These are phyloP conservation scores for Pseudopleuronectes americanus DNA, from an alignment of 2,797 vertebrate species.

Conservation along the genomic window DNA sequence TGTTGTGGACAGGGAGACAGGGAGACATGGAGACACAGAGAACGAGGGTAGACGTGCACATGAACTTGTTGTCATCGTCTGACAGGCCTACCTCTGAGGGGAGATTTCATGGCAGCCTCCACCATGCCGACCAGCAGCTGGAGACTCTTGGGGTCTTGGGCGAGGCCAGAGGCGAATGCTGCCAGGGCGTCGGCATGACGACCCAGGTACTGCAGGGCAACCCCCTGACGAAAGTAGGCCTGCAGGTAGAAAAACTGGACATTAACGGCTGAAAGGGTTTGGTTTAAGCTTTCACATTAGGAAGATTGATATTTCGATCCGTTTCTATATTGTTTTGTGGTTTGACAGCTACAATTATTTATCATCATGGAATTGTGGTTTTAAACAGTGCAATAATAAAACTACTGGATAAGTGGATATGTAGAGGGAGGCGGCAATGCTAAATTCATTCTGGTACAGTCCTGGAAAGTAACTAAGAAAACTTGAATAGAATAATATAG, in stretches of 20 bases:
- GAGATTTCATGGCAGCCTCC: slow-evolving; percentile 97
- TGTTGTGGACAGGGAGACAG: background rate
- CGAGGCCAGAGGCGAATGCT: slow-evolving; percentile 94
- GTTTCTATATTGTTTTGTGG: background rate
- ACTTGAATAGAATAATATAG: too few relatives aligned
- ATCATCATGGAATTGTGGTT: too few relatives aligned
- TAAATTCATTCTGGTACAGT: too few relatives aligned
- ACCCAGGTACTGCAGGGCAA: slow-evolving; percentile 97
- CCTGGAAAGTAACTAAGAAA: too few relatives aligned
- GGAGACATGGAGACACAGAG: background rate
- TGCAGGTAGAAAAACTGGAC: slow-evolving; percentile 57
- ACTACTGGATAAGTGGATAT: too few relatives aligned
- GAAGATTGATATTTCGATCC: background rate
- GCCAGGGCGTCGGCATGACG: slow-evolving; percentile 96
- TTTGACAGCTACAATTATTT: too few relatives aligned
- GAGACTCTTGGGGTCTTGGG: slow-evolving; percentile 97
- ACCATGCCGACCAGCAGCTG: slow-evolving; percentile 97
- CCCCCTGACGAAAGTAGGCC: slow-evolving; percentile 99
- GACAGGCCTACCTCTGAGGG: slow-evolving; percentile 79
- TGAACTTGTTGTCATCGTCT: too few relatives aligned
- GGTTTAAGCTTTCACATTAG: background rate
- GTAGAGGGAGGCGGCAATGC: too few relatives aligned
- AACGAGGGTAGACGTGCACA: too few relatives aligned
- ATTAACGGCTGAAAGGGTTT: too few relatives aligned
- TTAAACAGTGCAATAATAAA: too few relatives aligned